Conservation (phyloP, 2,797 vertebrate species). For the Pelodytes ibericus region DNA sequence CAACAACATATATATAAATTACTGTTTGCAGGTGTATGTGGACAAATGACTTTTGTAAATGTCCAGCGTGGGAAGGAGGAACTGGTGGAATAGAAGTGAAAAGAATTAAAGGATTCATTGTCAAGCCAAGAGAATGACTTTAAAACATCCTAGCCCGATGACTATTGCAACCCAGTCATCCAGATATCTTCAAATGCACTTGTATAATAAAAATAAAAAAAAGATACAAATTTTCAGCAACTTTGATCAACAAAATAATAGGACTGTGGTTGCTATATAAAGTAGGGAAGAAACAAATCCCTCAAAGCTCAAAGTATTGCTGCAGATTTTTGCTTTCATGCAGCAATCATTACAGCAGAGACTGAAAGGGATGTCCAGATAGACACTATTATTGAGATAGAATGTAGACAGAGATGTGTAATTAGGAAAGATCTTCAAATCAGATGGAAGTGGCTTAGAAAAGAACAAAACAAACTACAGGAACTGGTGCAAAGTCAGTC, state of each 20-base stretch:
- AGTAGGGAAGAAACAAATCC: background rate
- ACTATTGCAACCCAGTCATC: background rate
- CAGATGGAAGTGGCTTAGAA: background rate
- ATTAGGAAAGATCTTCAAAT: background rate
- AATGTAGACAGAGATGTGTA: background rate
- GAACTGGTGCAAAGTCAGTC: background rate
- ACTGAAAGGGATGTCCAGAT: background rate
- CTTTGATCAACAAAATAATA: constrained; percentile 3
- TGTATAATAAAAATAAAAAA: background rate
- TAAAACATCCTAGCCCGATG: background rate
- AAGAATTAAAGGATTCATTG: constrained; percentile 2
- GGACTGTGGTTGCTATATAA: background rate
- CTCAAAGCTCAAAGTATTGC: background rate
- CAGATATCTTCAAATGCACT: background rate
- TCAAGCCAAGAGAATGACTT: constrained; percentile 7
- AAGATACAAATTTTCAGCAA: background rate
- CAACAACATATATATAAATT: background rate
- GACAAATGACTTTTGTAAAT: constrained; percentile 20
- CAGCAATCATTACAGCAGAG: background rate
- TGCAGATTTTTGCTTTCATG: background rate
- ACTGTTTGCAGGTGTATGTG: constrained; percentile 12
- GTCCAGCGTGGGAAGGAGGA: background rate
- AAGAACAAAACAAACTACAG: constrained; percentile 4
- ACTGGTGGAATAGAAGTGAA: background rate
- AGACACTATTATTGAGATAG: background rate